These are phyloP conservation scores for Gambusia holbrooki DNA, from an alignment of 2,113 vertebrate genomes.

Conservation along the genomic window DNA sequence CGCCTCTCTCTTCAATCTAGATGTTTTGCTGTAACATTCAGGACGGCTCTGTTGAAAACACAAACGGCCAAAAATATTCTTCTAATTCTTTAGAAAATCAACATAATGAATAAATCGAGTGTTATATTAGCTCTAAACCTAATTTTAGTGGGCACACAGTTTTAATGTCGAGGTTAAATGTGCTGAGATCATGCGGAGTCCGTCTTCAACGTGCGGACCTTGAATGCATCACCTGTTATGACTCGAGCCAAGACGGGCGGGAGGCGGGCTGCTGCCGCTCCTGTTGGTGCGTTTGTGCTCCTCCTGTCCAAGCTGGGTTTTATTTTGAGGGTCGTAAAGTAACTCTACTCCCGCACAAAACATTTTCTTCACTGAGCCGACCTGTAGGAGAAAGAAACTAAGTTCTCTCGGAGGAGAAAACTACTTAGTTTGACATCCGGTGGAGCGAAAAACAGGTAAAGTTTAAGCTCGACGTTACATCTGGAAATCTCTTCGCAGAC, in stretches of 20 bases:
- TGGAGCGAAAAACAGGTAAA: conserved; percentile 24
- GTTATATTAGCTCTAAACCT: too few relatives aligned
- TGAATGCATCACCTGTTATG: conserved; percentile 24
- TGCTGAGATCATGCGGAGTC: neutral
- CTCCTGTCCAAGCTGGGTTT: conserved; percentile 5
- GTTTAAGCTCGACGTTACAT: neutral
- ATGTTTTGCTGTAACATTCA: too few relatives aligned
- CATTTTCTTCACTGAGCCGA: neutral
- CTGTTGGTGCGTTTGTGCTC: neutral
- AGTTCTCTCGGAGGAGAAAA: neutral
- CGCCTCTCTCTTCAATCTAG: too few relatives aligned
- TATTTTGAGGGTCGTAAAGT: conserved; percentile 1
- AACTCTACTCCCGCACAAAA: neutral
- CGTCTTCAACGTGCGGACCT: neutral
- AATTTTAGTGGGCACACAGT: too few relatives aligned
- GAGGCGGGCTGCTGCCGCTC: neutral
- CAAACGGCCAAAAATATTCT: too few relatives aligned
- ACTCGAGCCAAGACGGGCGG: neutral
- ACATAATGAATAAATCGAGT: too few relatives aligned
- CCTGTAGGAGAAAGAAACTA: neutral
- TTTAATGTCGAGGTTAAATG: neutral
- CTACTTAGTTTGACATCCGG: neutral
- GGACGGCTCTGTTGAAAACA: too few relatives aligned
- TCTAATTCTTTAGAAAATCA: too few relatives aligned
- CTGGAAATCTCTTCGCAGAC: fast-evolving